These are phyloP conservation scores for Pavo muticus DNA, from an alignment of 2,113 vertebrate species.

Conservation along the genomic window DNA sequence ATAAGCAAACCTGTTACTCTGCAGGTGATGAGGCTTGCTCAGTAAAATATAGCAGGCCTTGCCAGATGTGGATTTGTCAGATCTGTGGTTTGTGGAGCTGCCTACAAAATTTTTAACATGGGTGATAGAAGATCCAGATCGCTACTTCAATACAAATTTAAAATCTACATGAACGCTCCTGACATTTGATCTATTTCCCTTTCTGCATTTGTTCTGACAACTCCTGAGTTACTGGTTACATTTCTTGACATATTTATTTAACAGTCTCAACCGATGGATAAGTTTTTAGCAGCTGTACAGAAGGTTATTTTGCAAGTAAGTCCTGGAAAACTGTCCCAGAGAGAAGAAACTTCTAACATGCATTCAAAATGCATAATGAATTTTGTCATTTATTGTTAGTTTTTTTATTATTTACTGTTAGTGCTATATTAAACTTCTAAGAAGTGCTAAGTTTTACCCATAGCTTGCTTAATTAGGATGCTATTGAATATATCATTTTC, in stretches of 20 bases:
- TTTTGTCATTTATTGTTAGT: too few relatives aligned
- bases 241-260: not conserved
- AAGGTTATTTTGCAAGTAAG: not conserved
- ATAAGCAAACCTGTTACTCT: not conserved
- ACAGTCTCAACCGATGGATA: not conserved
- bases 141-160: not conserved
- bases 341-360: not conserved
- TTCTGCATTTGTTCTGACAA: not conserved
- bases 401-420: not conserved
- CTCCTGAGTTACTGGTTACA: not conserved
- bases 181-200: not conserved
- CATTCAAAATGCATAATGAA: not conserved
- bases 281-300: not conserved
- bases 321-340: not conserved
- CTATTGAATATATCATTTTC: not conserved
- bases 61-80: not conserved
- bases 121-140: not conserved
- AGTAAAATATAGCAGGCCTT: not conserved
- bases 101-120: not conserved
- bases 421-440: not conserved
- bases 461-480: not conserved
- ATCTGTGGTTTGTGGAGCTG: not conserved
- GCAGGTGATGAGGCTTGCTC: not conserved
- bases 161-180: not conserved
- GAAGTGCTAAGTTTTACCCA: not conserved